Percentiles rank a stretch among this genome's conserved stretches.
These are phyloP conservation scores for Eurystomus gularis DNA, from an alignment of 2,113 vertebrate species.

Conservation along the genomic window DNA sequence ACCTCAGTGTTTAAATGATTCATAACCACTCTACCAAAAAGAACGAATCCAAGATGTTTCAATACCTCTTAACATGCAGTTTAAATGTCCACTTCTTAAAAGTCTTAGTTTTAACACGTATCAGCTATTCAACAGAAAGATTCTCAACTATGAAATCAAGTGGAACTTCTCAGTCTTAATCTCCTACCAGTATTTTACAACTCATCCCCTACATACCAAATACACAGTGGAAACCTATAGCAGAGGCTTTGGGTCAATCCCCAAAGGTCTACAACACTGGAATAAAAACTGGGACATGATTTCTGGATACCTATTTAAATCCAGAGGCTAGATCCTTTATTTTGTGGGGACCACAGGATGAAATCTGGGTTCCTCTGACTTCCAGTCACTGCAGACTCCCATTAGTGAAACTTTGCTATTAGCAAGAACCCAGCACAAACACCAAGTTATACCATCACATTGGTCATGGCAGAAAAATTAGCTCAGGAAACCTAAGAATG, in stretches of 20 bases:
- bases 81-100: neutral
- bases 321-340: neutral
- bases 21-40: neutral
- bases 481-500: neutral
- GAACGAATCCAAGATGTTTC: neutral
- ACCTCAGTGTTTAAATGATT: slow-evolving; percentile 1
- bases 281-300: neutral
- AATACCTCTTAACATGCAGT: neutral
- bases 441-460: accelerated
- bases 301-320: neutral
- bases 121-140: neutral
- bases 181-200: neutral
- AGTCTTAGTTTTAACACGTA: neutral
- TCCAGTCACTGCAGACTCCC: neutral
- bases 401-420: neutral
- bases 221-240: neutral
- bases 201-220: neutral
- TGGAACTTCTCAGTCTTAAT: neutral
- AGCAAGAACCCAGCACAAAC: neutral
- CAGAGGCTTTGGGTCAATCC: neutral
- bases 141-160: neutral
- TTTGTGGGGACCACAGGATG: neutral
- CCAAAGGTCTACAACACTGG: neutral
- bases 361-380: neutral
- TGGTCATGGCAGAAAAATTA: neutral